phyloP scores from a whole-genome alignment of 2,888 invertebrate species.

The Schizotus pectinicornis region DNA sequence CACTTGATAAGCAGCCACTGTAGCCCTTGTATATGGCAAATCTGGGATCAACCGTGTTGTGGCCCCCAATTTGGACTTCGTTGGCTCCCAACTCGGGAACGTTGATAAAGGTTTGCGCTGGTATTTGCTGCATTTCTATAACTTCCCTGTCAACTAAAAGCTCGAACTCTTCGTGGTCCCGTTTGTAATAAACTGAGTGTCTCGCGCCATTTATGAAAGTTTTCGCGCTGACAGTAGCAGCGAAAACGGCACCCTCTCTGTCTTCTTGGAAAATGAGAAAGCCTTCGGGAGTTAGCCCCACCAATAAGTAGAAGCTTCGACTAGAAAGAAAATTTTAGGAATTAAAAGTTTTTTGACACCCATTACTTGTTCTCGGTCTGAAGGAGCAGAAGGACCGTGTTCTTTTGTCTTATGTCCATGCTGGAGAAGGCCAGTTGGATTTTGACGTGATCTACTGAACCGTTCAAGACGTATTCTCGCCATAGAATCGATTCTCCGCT shows the following conservation, averaged over 20 bases:
- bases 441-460: slow-evolving; percentile 78
- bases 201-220: slow-evolving; percentile 83
- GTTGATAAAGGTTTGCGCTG: slow-evolving; percentile 71
- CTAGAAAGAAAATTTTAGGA: slow-evolving; percentile 54
- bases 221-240: slow-evolving; percentile 76
- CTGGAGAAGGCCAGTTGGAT: slow-evolving; percentile 88
- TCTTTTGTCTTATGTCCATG: slow-evolving; percentile 77
- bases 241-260: slow-evolving; percentile 75
- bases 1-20: slow-evolving; percentile 89
- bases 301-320: slow-evolving; percentile 82
- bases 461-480: slow-evolving; percentile 75
- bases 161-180: slow-evolving; percentile 75
- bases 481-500: slow-evolving; percentile 85
- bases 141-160: slow-evolving; percentile 78
- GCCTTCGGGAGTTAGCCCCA: slow-evolving; percentile 83
- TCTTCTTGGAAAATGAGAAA: slow-evolving; percentile 86
- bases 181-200: slow-evolving; percentile 75
- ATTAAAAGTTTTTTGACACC: background rate
- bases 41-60: slow-evolving; percentile 82
- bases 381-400: slow-evolving; percentile 77
- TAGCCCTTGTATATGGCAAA: slow-evolving; percentile 85
- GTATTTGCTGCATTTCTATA: slow-evolving; percentile 72
- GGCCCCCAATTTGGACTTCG: slow-evolving; percentile 86
- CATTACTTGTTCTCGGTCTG: slow-evolving; percentile 81
- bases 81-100: slow-evolving; percentile 74